phyloP scores from a whole-genome alignment of 2,797 vertebrate species.

The Sorex maritimensis region DNA sequence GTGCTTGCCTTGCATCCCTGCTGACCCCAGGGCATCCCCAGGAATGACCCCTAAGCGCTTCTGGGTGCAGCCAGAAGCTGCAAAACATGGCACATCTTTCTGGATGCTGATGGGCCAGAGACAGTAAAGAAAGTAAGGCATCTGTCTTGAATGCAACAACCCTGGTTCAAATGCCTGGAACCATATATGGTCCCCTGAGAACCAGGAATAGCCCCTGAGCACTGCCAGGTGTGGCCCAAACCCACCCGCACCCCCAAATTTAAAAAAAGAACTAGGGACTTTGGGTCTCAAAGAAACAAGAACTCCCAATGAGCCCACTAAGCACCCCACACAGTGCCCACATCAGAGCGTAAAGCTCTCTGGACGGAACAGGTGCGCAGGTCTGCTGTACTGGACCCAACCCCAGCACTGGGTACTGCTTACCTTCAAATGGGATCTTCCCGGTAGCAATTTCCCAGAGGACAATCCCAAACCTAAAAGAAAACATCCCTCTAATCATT shows the following conservation, averaged over 20 bases:
- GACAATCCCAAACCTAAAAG: conserved; percentile 95
- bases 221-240: background rate
- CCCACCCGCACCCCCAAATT: background rate
- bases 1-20: too few relatives aligned
- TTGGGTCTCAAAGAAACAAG: background rate
- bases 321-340: background rate
- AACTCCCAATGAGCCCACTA: background rate
- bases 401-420: conserved; percentile 32
- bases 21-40: too few relatives aligned
- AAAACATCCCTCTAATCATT: conserved; percentile 58
- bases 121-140: too few relatives aligned
- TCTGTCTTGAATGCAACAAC: too few relatives aligned
- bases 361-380: background rate
- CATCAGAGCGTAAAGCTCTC: background rate
- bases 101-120: background rate
- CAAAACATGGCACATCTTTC: background rate
- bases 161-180: too few relatives aligned
- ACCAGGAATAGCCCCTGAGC: too few relatives aligned
- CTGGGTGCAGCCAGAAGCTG: too few relatives aligned
- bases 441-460: conserved; percentile 95
- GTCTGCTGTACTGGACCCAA: background rate
- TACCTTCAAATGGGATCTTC: conserved; percentile 93
- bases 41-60: too few relatives aligned
- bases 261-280: background rate
- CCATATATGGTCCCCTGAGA: too few relatives aligned